Evolutionary conservation across 2,888 invertebrate species (phyloP), one percentile per base, ranked within the genome.

Genomic region (Lochmaea capreae): DNA sequence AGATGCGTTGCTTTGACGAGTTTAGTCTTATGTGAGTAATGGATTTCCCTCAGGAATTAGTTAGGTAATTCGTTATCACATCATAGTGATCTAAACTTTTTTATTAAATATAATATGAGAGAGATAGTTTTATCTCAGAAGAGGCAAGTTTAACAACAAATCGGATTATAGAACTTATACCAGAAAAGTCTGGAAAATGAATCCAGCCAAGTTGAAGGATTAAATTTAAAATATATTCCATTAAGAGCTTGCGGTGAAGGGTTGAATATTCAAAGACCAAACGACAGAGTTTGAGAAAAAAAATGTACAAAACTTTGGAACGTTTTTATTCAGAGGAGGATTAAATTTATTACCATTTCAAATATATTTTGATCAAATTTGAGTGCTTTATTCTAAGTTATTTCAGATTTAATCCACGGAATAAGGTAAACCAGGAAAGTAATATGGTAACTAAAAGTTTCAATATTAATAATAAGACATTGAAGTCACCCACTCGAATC

Each of bases 291-390:
- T 57, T 14, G 46, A 18, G 72, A 73, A 76, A 78, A 78, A 78
- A 76, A 75, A 78, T 76, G 77, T 75, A 39, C 8, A 62, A 73
- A 78, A 71, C 73, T 74, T 52, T 61, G 66, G 76, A 81, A 79
- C 78, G 82, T 83, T 84, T 83, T 84, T 83, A 84, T 84, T 83
- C 84, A 83, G 81, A 78, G 79, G 81, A 57, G 18, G 81, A 81
- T 81, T 80, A 72, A 76, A 73, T 73, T 78, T 77, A 82, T 84
- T 84, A 83, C 81, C 84, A 84, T 84, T 84, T 84, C 81, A 82
- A 83, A 84, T 84, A 82, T 83, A 84, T 83, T 84, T 83, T 82
- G 83, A 84, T 83, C 79, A 79, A 83, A 83, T 83, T 77, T 76
- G 78, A 80, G 80, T 79, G 80, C 75, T 77, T 76, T 76, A 70